Percentiles rank a stretch among this genome's conserved stretches.
Evolutionary conservation across 2,113 vertebrate genomes (phyloP).

Genomic region (Panthera uncia): DNA sequence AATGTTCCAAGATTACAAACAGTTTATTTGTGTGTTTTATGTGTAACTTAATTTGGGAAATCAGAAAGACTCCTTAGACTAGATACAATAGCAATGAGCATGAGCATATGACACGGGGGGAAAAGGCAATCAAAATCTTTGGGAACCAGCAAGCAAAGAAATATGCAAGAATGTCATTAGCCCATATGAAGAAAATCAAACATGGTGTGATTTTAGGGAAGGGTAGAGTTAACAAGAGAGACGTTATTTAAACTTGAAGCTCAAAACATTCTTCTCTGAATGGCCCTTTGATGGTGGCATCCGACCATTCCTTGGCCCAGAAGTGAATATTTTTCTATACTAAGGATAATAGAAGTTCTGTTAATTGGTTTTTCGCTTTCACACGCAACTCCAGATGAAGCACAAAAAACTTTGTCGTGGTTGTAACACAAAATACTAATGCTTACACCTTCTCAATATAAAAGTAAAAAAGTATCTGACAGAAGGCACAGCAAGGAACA

Average conservation of each 20-base stretch:
- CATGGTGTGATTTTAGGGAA: not conserved
- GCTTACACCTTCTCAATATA: not conserved
- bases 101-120: not conserved
- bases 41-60: not conserved
- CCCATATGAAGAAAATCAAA: not conserved
- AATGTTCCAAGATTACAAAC: not conserved
- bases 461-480: not conserved
- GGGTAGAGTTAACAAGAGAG: not conserved
- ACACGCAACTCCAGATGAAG: not conserved
- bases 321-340: not conserved
- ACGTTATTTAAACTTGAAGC: not conserved
- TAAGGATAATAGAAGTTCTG: not conserved
- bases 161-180: not conserved
- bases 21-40: not conserved
- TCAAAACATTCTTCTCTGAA: not conserved
- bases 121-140: not conserved
- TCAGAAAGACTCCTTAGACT: not conserved
- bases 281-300: not conserved
- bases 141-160: not conserved
- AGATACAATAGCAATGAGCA: not conserved
- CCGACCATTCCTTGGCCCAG: not conserved
- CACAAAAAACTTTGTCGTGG: not conserved
- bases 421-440: not conserved
- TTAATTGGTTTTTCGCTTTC: not conserved
- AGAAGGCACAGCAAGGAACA: not conserved